These are phyloP conservation scores for Nebria ingens DNA, from an alignment of 1,140 invertebrate genomes.

Conservation along the genomic window DNA sequence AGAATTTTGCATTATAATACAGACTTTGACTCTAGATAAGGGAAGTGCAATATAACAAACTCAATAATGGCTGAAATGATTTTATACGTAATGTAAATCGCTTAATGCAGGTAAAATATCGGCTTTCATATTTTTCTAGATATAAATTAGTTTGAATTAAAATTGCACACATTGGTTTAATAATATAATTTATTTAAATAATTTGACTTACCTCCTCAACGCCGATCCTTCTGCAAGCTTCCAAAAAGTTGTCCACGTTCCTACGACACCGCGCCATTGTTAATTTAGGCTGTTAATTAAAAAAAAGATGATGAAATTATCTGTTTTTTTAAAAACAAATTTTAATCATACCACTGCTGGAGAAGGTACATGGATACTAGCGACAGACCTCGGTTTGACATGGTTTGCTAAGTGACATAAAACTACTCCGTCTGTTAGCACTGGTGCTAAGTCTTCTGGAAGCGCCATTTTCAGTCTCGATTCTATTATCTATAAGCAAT, in stretches of 20 bases:
- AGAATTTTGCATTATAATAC: too few relatives aligned
- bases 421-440: conserved; percentile 82
- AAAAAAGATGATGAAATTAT: conserved; percentile 12
- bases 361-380: conserved; percentile 89
- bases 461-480: conserved; percentile 78
- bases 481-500: conserved; percentile 75
- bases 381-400: conserved; percentile 77
- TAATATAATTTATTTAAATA: too few relatives aligned
- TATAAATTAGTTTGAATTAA: too few relatives aligned
- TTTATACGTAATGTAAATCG: too few relatives aligned
- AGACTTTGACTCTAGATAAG: too few relatives aligned
- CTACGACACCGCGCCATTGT: conserved; percentile 85
- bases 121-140: too few relatives aligned
- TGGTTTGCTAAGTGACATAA: conserved; percentile 90
- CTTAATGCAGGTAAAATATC: too few relatives aligned
- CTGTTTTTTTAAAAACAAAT: too few relatives aligned
- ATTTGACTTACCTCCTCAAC: conserved; percentile 81
- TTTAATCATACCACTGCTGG: conserved; percentile 71
- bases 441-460: conserved; percentile 76
- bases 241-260: conserved; percentile 92
- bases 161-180: too few relatives aligned
- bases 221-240: conserved; percentile 85
- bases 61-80: too few relatives aligned
- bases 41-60: too few relatives aligned
- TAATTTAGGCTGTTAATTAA: conserved; percentile 70